These are phyloP conservation scores for Tortrix viridana DNA, from an alignment of 2,888 invertebrate species.

Conservation along the genomic window DNA sequence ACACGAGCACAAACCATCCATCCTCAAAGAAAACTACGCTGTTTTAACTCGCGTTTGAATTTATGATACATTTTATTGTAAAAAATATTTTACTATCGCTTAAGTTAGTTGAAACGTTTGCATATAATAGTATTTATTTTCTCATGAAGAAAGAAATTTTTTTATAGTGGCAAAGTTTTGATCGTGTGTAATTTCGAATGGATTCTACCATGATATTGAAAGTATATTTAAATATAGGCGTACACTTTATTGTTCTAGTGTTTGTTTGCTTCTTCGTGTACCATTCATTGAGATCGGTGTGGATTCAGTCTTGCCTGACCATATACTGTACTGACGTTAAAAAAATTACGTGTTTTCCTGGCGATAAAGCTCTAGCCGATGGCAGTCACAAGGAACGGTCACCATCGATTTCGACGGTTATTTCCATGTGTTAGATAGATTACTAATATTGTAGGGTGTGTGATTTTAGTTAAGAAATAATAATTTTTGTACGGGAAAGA, in stretches of 20 bases:
- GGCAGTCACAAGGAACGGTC: slow-evolving; percentile 23
- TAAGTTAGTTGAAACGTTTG: slow-evolving; percentile 81
- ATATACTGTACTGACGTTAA: slow-evolving; percentile 12
- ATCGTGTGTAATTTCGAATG: slow-evolving; percentile 73
- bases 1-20: slow-evolving; percentile 83
- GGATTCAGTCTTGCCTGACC: slow-evolving; percentile 28
- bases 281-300: slow-evolving; percentile 55
- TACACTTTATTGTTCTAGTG: slow-evolving; percentile 55
- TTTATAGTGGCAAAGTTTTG: slow-evolving; percentile 67
- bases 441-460: slow-evolving; percentile 71
- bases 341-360: slow-evolving; percentile 35
- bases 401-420: slow-evolving; percentile 41
- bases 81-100: slow-evolving; percentile 82
- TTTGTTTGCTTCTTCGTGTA: slow-evolving; percentile 63
- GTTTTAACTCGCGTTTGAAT: slow-evolving; percentile 82
- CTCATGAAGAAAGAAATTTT: slow-evolving; percentile 64
- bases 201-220: slow-evolving; percentile 67
- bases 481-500: slow-evolving; percentile 78
- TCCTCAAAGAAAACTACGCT: slow-evolving; percentile 78
- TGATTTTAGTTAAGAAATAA: slow-evolving; percentile 72
- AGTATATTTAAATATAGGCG: slow-evolving; percentile 57
- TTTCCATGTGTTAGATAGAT: slow-evolving; percentile 70
- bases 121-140: slow-evolving; percentile 82
- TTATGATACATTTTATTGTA: slow-evolving; percentile 84
- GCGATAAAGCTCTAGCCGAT: slow-evolving; percentile 22